Conservation (phyloP, 1,140 invertebrate genomes). For the Papilio machaon region DNA sequence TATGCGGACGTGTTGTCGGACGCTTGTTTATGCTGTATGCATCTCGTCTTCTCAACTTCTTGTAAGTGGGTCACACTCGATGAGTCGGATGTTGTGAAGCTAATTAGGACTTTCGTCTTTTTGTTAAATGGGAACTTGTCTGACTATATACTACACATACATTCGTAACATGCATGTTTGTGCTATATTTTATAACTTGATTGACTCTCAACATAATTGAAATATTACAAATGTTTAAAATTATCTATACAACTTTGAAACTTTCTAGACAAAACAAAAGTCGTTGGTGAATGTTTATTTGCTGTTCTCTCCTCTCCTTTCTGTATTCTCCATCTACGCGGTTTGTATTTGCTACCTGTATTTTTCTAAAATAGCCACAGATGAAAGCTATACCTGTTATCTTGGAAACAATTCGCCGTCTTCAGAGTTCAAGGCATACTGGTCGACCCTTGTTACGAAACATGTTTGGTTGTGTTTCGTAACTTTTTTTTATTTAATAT, state of each 20-base stretch:
- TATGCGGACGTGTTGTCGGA: constrained; percentile 50
- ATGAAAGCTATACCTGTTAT: background rate
- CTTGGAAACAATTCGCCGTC: background rate
- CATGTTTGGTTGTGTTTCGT: background rate
- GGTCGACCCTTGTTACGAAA: background rate
- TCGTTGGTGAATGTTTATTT: background rate
- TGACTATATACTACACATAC: background rate
- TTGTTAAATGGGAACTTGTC: background rate
- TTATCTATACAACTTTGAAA: no score
- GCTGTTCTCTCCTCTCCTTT: no score
- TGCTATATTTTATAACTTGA: background rate
- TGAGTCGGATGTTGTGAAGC: background rate
- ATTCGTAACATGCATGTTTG: background rate
- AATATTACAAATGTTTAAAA: background rate
- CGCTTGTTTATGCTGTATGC: constrained; percentile 44
- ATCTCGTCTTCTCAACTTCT: constrained; percentile 45
- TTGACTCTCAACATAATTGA: background rate
- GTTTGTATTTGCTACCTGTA: background rate
- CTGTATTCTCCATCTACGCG: background rate
- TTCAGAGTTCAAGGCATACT: constrained; percentile 1
- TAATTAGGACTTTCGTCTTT: constrained; percentile 3
- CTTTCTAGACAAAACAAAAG: background rate
- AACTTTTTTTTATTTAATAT: background rate
- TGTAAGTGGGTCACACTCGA: constrained; percentile 33
- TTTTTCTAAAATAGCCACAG: background rate